phyloP scores from a whole-genome alignment of 2,113 vertebrate genomes.

The Oncorhynchus kisutch region DNA sequence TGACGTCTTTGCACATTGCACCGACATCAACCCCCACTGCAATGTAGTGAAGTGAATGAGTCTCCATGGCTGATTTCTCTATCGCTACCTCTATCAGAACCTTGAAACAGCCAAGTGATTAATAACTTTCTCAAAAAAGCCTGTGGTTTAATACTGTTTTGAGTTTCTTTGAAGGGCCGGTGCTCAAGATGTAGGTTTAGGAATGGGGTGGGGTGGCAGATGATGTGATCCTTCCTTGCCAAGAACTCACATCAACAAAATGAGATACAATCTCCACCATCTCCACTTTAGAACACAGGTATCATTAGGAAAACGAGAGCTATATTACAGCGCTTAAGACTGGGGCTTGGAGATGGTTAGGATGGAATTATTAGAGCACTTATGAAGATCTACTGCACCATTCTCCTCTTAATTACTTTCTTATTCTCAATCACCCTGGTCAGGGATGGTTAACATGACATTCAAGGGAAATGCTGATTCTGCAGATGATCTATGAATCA shows the following conservation, averaged over 20 bases:
- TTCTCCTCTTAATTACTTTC: background rate
- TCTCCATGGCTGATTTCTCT: background rate
- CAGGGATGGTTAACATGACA: too few relatives aligned
- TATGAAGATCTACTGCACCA: background rate
- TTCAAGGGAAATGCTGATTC: background rate
- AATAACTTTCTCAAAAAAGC: background rate
- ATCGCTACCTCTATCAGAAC: background rate
- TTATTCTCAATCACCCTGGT: background rate
- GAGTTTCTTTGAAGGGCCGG: too few relatives aligned
- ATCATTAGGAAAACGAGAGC: background rate
- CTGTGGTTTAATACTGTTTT: too few relatives aligned
- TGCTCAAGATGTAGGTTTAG: background rate
- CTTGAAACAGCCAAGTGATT: background rate
- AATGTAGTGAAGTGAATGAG: slow-evolving; percentile 2
- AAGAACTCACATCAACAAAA: background rate
- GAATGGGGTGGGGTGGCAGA: background rate
- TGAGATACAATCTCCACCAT: background rate
- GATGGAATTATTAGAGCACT: background rate
- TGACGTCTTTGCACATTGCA: background rate
- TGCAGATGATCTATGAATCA: background rate
- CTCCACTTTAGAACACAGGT: background rate
- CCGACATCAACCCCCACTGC: slow-evolving; percentile 1
- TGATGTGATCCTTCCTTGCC: background rate
- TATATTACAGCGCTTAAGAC: background rate
- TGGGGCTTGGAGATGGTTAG: background rate